Evolutionary conservation across 1,140 invertebrate species (phyloP).

Genomic region (Bombus superbus): DNA sequence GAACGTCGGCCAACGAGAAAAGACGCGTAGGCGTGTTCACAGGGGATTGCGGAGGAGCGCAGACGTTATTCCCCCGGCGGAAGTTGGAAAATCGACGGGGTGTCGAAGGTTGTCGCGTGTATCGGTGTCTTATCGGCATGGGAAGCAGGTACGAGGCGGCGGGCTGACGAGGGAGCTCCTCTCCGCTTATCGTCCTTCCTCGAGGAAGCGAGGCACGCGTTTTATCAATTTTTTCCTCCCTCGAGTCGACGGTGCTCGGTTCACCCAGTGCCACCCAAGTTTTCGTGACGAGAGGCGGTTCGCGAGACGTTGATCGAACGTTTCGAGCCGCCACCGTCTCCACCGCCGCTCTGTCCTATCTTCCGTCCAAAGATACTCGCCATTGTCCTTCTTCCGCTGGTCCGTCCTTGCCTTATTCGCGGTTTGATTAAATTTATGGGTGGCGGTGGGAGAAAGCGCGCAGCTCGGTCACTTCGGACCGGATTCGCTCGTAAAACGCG

Average conservation of each 20-base stretch:
- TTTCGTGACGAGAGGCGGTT: constrained; percentile 69
- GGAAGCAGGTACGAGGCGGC: constrained; percentile 32
- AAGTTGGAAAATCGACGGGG: constrained; percentile 36
- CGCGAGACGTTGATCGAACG: constrained; percentile 77
- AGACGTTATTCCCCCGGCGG: background rate
- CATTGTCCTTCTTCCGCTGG: background rate
- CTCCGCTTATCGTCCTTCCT: constrained; percentile 62
- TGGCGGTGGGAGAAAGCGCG: constrained; percentile 8
- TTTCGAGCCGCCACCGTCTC: constrained; percentile 41
- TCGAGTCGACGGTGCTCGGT: constrained; percentile 20
- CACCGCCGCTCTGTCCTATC: background rate
- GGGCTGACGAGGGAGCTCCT: constrained; percentile 29
- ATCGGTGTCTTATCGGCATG: constrained; percentile 65
- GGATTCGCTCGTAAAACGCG: constrained; percentile 47
- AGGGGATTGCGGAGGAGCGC: background rate
- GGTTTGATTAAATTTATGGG: constrained; percentile 69
- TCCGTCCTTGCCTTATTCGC: constrained; percentile 65
- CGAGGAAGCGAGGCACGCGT: constrained; percentile 59
- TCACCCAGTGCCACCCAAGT: constrained; percentile 34
- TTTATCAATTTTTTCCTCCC: constrained; percentile 76
- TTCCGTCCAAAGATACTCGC: background rate
- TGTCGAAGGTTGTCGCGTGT: constrained; percentile 26
- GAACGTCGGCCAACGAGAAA: background rate
- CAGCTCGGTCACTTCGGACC: no score
- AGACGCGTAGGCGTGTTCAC: background rate